These are phyloP conservation scores for Pocillopora grandis DNA, from an alignment of 92 coral and sea anemone genomes.

Conservation along the genomic window DNA sequence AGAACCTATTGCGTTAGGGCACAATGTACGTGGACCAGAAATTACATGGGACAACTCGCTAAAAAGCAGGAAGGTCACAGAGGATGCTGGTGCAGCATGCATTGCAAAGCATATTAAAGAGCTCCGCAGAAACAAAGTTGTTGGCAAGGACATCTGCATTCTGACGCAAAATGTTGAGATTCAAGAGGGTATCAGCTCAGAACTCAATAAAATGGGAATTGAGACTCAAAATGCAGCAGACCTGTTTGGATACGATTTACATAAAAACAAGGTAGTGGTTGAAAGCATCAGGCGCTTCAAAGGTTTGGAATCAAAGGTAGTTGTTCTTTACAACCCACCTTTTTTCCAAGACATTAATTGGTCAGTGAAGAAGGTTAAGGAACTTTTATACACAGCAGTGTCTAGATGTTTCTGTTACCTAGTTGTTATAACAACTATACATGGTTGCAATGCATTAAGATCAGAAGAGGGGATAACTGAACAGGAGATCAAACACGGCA, in stretches of 20 bases:
- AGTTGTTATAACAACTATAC: slow-evolving; percentile 33
- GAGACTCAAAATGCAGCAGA: slow-evolving; percentile 29
- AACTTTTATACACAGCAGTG: slow-evolving; percentile 56
- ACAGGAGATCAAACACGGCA: too few relatives aligned
- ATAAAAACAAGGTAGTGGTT: neutral
- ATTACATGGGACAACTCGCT: slow-evolving; percentile 33
- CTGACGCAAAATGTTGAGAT: slow-evolving; percentile 1
- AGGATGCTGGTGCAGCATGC: neutral
- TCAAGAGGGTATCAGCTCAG: neutral
- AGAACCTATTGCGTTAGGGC: slow-evolving; percentile 33
- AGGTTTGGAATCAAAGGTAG: slow-evolving; percentile 64
- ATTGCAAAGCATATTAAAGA: neutral
- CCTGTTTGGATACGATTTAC: neutral
- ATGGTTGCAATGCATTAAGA: slow-evolving; percentile 27
- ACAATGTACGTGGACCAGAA: slow-evolving; percentile 34
- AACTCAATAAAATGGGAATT: neutral
- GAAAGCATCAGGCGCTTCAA: slow-evolving; percentile 64
- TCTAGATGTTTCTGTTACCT: slow-evolving; percentile 57
- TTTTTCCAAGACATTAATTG: neutral
- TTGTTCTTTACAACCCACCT: slow-evolving; percentile 46
- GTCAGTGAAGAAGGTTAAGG: neutral
- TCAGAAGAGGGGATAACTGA: neutral
- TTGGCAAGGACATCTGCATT: slow-evolving; percentile 40
- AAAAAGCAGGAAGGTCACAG: neutral
- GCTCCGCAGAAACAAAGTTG: slow-evolving; percentile 14